These are phyloP conservation scores for Monopis laevigella DNA, from an alignment of 2,888 invertebrate species.

Conservation along the genomic window DNA sequence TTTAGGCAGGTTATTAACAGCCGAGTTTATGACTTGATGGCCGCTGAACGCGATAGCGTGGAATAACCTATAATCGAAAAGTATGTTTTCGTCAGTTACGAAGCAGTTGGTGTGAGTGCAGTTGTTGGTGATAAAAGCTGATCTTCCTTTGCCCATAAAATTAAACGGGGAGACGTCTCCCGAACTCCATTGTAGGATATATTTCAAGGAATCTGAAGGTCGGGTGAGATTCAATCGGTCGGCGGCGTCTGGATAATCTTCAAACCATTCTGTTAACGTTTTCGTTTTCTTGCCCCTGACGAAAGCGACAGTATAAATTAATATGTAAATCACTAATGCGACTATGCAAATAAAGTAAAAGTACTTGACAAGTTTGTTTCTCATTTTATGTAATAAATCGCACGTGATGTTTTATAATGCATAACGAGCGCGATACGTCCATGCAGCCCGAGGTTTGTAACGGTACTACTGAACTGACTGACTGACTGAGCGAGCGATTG, in stretches of 20 bases:
- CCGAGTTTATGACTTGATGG: conserved; percentile 18
- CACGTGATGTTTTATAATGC: neutral
- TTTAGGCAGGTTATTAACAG: conserved; percentile 22
- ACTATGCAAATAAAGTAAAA: conserved; percentile 1
- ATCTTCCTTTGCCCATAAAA: conserved; percentile 10
- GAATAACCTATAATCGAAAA: conserved; percentile 25
- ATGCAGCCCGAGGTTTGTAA: neutral
- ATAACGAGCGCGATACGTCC: conserved; percentile 5
- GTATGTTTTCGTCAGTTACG: conserved; percentile 26
- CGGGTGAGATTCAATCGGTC: neutral
- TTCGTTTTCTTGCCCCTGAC: neutral
- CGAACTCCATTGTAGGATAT: conserved; percentile 13
- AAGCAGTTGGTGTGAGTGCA: conserved; percentile 24
- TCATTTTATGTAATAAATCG: neutral
- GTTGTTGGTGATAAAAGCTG: conserved; percentile 7
- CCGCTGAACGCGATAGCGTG: conserved; percentile 33
- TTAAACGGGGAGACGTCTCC: conserved; percentile 1
- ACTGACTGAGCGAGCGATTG: neutral
- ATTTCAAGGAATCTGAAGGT: conserved; percentile 6
- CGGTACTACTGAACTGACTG: neutral
- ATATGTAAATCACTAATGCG: neutral
- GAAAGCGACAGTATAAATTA: neutral
- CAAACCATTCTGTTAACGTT: neutral
- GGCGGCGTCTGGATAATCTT: neutral
- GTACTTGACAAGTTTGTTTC: conserved; percentile 2